Conservation (phyloP, 2,797 vertebrate species). For the Halcyon leucocephala region DNA sequence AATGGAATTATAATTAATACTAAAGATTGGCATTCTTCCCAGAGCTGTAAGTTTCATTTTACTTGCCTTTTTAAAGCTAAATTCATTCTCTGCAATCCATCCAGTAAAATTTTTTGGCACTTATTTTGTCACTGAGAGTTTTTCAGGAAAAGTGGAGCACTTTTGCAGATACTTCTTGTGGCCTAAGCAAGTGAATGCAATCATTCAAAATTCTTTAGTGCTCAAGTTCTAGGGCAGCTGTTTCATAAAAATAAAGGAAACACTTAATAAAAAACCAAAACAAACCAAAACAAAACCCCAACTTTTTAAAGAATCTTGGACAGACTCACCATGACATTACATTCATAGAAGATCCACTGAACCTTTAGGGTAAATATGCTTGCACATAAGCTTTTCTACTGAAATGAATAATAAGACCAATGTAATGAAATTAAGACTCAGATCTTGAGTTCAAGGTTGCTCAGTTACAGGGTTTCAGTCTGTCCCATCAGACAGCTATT, state of each 20-base stretch:
- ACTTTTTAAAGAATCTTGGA: not conserved
- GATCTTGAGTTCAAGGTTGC: not conserved
- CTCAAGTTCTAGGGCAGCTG: not conserved
- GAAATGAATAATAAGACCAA: not conserved
- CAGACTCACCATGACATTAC: not conserved
- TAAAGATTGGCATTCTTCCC: slow-evolving; percentile 74
- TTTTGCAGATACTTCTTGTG: not conserved
- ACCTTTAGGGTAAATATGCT: not conserved
- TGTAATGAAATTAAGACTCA: not conserved
- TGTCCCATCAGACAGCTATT: not conserved
- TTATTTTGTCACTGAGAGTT: not conserved
- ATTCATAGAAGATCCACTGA: not conserved
- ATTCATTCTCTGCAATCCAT: not conserved
- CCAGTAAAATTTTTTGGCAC: not conserved
- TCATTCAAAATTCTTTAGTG: not conserved
- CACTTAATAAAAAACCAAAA: not conserved
- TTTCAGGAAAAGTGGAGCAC: not conserved
- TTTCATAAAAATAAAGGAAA: not conserved
- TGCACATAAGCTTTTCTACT: not conserved
- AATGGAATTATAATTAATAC: slow-evolving; percentile 76
- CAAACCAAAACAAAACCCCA: not conserved
- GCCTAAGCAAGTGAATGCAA: not conserved
- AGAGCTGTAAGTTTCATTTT: slow-evolving; percentile 57
- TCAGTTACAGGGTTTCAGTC: not conserved
- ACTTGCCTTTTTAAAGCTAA: slow-evolving; percentile 50